A percentile compares a stretch with the other conserved stretches of the same genome.
These are phyloP conservation scores for Agapornis roseicollis DNA, from an alignment of 2,113 vertebrate species.

Conservation along the genomic window DNA sequence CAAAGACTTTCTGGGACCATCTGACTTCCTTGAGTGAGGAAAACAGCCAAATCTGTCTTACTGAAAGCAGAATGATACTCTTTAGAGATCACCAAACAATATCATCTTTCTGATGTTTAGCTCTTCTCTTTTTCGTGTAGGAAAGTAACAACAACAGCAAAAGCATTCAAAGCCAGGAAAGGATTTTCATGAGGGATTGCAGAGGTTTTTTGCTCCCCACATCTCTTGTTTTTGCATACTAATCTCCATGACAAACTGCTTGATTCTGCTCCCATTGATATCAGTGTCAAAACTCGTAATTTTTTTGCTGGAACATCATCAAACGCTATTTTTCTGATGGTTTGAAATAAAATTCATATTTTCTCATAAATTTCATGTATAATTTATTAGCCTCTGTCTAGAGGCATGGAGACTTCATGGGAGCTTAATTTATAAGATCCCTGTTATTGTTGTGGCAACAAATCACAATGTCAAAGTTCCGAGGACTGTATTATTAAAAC, in stretches of 20 bases:
- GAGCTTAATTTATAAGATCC: not conserved
- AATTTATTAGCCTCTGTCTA: not conserved
- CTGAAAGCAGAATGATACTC: not conserved
- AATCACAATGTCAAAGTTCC: not conserved
- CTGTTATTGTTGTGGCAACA: not conserved
- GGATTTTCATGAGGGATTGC: not conserved
- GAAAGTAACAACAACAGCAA: not conserved
- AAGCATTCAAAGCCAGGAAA: not conserved
- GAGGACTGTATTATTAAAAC: not conserved
- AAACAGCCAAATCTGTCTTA: not conserved
- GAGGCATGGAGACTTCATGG: not conserved
- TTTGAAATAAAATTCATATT: not conserved
- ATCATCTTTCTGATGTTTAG: not conserved
- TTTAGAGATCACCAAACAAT: not conserved
- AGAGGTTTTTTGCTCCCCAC: not conserved
- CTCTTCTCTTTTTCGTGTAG: not conserved
- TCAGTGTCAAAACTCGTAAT: not conserved
- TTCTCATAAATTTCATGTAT: not conserved
- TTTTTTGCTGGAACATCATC: not conserved
- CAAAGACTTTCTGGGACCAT: not conserved
- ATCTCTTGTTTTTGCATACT: constrained; percentile 16
- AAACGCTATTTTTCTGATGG: not conserved
- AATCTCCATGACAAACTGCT: not conserved
- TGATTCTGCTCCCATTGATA: not conserved
- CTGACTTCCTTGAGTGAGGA: not conserved